Evolutionary conservation across 2,113 vertebrate species (phyloP), one percentile per base, ranked within the genome.

Genomic region (Canis aureus): DNA sequence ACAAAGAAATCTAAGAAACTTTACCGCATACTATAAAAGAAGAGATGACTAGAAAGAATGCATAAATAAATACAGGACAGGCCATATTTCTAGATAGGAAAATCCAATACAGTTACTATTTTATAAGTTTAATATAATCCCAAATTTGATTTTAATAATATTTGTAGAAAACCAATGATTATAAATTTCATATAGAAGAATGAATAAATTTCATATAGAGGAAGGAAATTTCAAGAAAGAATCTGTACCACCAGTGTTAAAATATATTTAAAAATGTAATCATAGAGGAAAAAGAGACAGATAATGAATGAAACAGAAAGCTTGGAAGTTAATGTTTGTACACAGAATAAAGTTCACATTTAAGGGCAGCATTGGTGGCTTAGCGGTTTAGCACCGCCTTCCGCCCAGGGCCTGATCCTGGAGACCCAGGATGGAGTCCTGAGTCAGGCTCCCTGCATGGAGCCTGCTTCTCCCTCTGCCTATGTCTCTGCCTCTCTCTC

Each of bases 71-170:
- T 80, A 74, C 10, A 20, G 43, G 49, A 64, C 32, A 15, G 81
- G 23, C 59, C 49, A 35, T 49, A 27, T 20, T 83, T 29, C 69
- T 29, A 22, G 53, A 49, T 8, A 74, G 29, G 66, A 87, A 95
- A 92, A 92, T 2, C 43, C 89, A 49, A 35, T 71, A 22, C 55
- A 62, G 55, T 35, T 81, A 74, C 92, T 84, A 67, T 69, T 81
- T 67, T 11, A 91, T 71, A 83, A n/a, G 51, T 59, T 13, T 82
- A 89, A 59, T 57, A 20, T 49, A 82, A 91, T 76, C 74, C 43
- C 57, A 96, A 87, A 79, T 81, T 88, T 76, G 67, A 90, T 82
- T 82, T 66, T 90, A 88, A 83, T 73, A 51, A 57, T 23, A 96
- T 53, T 22, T 60, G 12, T 32, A 89, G 59, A 81, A 89, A 73